Evolutionary conservation across 2,888 invertebrate species (phyloP).

Genomic region (Coenonympha arcania): DNA sequence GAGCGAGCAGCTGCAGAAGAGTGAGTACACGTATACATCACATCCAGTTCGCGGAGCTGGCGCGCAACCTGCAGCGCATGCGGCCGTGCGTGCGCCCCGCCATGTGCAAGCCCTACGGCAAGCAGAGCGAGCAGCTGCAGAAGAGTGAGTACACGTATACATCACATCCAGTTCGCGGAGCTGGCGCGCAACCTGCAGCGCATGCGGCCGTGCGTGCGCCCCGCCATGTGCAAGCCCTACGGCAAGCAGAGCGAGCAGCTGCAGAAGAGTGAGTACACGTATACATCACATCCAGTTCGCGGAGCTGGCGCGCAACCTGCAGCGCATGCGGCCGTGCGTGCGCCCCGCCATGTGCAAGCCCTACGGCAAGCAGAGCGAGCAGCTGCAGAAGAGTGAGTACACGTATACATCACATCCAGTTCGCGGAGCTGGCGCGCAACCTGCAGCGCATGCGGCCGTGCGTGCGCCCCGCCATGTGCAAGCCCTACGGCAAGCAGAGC

Average conservation of each 20-base stretch:
- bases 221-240: conserved; percentile 92
- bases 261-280: conserved; percentile 84
- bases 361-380: conserved; percentile 91
- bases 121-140: conserved; percentile 88
- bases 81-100: conserved; percentile 89
- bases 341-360: too few species aligned
- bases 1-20: conserved; percentile 88
- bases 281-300: too few species aligned
- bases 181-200: conserved; percentile 90
- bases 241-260: conserved; percentile 91
- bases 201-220: conserved; percentile 90
- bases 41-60: conserved; percentile 86
- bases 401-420: too few species aligned
- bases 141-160: conserved; percentile 86
- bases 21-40: too few species aligned
- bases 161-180: too few species aligned
- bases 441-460: conserved; percentile 92
- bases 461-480: conserved; percentile 90
- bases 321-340: too few species aligned
- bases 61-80: conserved; percentile 91
- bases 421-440: conserved; percentile 89
- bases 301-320: too few species aligned
- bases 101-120: conserved; percentile 93
- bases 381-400: conserved; percentile 84
- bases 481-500: conserved; percentile 91